Conservation (phyloP, 2,888 invertebrate species). For the Spicauda simplicius region DNA sequence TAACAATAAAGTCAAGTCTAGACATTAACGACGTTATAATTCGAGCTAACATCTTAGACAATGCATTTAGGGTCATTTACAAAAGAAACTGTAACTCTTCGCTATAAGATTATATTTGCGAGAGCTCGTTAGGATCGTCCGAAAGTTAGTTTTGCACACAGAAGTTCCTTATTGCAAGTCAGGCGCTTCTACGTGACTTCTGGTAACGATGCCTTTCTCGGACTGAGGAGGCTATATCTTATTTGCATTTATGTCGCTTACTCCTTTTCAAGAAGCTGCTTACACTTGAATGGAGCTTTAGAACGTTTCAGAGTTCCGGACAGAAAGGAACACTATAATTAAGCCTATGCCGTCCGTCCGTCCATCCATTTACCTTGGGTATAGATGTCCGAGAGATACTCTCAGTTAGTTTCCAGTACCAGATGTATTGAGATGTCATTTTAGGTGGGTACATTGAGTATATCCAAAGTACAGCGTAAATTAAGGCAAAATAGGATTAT, state of each 20-base stretch:
- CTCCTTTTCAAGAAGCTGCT: not conserved
- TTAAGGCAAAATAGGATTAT: no score
- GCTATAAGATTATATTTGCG: not conserved
- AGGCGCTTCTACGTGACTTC: slow-evolving; percentile 37
- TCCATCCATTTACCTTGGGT: no score
- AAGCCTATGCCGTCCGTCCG: no score
- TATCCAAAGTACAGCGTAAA: no score
- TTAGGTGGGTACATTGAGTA: no score
- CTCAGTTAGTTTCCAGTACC: no score
- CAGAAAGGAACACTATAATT: not conserved
- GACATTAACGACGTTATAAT: slow-evolving; percentile 17
- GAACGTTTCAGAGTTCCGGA: not conserved
- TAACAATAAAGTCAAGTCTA: slow-evolving; percentile 20
- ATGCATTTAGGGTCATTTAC: not conserved
- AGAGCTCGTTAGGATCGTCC: not conserved
- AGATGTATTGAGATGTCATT: no score
- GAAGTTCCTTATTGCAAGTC: slow-evolving; percentile 25
- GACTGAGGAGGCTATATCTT: slow-evolving; percentile 16
- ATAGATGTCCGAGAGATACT: no score
- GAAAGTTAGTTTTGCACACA: slow-evolving; percentile 1
- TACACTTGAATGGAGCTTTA: not conserved
- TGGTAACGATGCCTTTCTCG: slow-evolving; percentile 37
- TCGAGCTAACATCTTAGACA: not conserved
- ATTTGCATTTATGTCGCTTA: slow-evolving; percentile 24
- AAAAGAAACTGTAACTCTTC: not conserved